Base-by-base conservation (phyloP, 2,113 vertebrate genomes). In the Lasiurus cinereus region DNA sequence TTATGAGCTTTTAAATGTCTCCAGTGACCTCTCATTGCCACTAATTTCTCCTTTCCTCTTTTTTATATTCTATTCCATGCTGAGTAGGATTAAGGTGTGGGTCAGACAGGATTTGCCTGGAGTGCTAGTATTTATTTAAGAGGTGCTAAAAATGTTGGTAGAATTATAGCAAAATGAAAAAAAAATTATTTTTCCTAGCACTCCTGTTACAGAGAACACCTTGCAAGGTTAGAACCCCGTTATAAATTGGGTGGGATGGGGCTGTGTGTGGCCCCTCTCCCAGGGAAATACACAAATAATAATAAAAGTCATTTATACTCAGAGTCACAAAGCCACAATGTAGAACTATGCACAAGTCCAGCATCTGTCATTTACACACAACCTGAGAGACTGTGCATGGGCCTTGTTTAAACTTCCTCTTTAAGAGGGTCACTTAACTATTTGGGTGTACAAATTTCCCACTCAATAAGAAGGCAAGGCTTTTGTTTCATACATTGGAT, bases 121-220 rank as follows among this genome's bases (percentile, higher is more conserved):
- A 48, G 87, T 80, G 21, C 80, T 95, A 87, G 66, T 54, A 54
- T 54, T 54, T 94, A 96, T 95, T 95, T 96, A 96, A 97, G 90
- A 97, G 85, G 91, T 96, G 94, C 27, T 92, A 96, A 94, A 97
- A 97, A 93, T 86, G 93, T 94, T 50, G 2, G 94, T 82, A 92
- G 78, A 90, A 95, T 85, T 92, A 93, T 33, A 82, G 50, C 77
- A 88, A 94, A 92, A 88, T 88, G 92, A 90, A 92, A 97, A 95
- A 97, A 95, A 96, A 82, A 85, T 83, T 88, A 83, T 90, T 91
- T 94, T 95, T 93, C 59, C 84, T 83, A 93, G 59, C 90, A 88
- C 83, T 88, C 72, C 43, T 82, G 67, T 93, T 77, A 84, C 16
- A 43, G 16, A 91, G 70, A 86, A 24, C 18, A 90, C 52, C 95